These are phyloP conservation scores for Artibeus jamaicensis DNA, from an alignment of 2,797 vertebrate species.

Conservation along the genomic window DNA sequence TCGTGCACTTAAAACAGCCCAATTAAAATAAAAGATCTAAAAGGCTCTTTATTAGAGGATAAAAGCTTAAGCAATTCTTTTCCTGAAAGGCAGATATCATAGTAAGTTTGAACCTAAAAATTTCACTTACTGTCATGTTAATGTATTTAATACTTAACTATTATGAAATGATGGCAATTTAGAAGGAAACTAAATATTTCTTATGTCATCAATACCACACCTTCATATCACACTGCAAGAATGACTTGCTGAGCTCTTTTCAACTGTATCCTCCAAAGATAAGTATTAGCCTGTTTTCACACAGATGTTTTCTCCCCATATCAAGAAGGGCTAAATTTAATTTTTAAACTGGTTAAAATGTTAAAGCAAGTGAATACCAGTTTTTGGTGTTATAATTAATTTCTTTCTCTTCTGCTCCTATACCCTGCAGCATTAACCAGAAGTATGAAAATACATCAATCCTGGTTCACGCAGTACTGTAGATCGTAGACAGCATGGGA, in stretches of 20 bases:
- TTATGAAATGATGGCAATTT: constrained; percentile 19
- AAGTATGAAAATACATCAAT: neutral
- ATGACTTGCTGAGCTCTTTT: neutral
- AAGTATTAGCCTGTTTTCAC: neutral
- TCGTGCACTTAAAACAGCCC: neutral
- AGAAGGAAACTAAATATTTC: neutral
- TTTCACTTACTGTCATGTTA: neutral
- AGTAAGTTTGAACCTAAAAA: constrained; percentile 12
- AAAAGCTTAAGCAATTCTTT: neutral
- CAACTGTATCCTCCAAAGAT: neutral
- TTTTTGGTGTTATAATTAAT: neutral
- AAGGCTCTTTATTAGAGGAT: constrained; percentile 22
- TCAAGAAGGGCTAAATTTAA: neutral
- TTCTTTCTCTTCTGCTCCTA: neutral
- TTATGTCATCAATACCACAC: neutral
- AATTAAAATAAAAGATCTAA: constrained; percentile 12
- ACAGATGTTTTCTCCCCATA: neutral
- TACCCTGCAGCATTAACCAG: neutral
- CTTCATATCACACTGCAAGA: neutral
- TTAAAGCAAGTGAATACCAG: neutral
- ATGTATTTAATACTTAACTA: neutral
- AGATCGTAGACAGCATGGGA: neutral
- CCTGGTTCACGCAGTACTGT: neutral
- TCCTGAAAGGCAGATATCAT: neutral
- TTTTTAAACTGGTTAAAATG: neutral